Evolutionary conservation across 64 coral and sea anemone genomes (phyloP).

Genomic region (Stichodactyla helianthus): DNA sequence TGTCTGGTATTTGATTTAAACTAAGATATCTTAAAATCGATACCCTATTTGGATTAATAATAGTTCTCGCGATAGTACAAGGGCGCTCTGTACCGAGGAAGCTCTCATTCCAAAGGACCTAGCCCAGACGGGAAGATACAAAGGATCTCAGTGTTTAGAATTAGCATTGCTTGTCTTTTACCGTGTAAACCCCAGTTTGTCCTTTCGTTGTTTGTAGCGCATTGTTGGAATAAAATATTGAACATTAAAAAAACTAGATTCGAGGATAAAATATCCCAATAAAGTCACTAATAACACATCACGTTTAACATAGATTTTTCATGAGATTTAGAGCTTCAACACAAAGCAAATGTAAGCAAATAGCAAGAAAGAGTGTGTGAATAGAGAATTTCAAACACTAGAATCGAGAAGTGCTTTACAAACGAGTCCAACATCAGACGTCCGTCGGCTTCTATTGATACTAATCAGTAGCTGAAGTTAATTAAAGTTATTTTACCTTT

Average conservation of each 20-base stretch:
- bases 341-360: too few relatives aligned
- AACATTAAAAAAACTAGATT: too few relatives aligned
- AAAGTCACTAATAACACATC: too few relatives aligned
- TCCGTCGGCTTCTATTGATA: too few relatives aligned
- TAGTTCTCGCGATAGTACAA: background rate
- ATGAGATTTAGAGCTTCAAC: too few relatives aligned
- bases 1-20: background rate
- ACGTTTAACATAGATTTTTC: too few relatives aligned
- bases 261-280: too few relatives aligned
- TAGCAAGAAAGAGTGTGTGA: too few relatives aligned
- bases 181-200: background rate
- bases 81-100: background rate
- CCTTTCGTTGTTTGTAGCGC: background rate
- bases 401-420: background rate
- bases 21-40: background rate
- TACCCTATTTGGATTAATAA: background rate
- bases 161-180: background rate
- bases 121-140: background rate
- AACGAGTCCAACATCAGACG: background rate
- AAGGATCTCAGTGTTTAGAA: background rate
- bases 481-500: too few relatives aligned
- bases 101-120: background rate
- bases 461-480: too few relatives aligned
- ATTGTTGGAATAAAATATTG: background rate
- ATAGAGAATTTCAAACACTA: too few relatives aligned